phyloP scores from a whole-genome alignment of 1,140 invertebrate species.

The Dinoponera quadriceps region DNA sequence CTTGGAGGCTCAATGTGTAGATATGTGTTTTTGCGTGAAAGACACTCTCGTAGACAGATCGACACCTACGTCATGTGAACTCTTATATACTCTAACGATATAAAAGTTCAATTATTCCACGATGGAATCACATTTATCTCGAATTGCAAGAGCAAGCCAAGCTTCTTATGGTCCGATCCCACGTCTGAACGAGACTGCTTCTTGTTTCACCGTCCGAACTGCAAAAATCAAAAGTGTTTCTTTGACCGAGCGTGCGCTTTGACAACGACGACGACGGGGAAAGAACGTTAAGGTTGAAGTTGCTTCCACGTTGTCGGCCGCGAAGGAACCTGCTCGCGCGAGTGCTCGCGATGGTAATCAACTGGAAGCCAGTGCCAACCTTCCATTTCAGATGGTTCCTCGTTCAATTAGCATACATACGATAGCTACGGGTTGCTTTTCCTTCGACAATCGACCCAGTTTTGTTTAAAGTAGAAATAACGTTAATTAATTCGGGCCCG shows the following conservation, averaged over 20 bases:
- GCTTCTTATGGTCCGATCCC: not conserved
- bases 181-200: not conserved
- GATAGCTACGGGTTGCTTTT: slow-evolving; percentile 55
- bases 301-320: slow-evolving; percentile 64
- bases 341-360: slow-evolving; percentile 66
- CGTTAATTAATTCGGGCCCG: slow-evolving; percentile 62
- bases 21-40: not conserved
- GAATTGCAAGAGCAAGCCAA: not conserved
- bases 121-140: not conserved
- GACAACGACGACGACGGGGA: slow-evolving; percentile 1
- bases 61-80: not conserved
- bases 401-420: slow-evolving; percentile 73
- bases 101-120: not conserved
- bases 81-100: not conserved
- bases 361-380: slow-evolving; percentile 61
- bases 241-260: not conserved
- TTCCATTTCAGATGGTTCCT: slow-evolving; percentile 64
- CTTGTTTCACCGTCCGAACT: not conserved
- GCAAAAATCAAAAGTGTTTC: not conserved
- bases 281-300: slow-evolving; percentile 62
- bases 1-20: too few species aligned
- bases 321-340: slow-evolving; percentile 25
- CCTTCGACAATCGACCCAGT: slow-evolving; percentile 45
- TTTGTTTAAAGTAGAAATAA: slow-evolving; percentile 61
- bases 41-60: too few species aligned